These are phyloP conservation scores for Battus philenor DNA, from an alignment of 1,140 invertebrate genomes.

Conservation along the genomic window DNA sequence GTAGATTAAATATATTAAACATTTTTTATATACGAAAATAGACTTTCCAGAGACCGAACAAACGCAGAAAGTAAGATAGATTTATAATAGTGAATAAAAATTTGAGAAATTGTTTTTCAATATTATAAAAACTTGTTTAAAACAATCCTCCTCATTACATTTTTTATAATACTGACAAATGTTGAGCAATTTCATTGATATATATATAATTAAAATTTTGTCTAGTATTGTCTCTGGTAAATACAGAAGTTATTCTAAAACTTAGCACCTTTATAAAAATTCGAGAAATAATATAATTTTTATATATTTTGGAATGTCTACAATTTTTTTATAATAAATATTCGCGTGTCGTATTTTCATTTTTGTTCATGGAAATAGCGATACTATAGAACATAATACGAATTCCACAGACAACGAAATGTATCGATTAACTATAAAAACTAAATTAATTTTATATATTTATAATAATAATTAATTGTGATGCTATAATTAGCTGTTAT, in stretches of 20 bases:
- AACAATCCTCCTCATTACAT: not conserved
- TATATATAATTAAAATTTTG: not conserved
- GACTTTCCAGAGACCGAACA: conserved; percentile 3
- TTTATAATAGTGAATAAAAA: no score
- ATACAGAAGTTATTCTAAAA: conserved; percentile 13
- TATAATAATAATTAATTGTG: conserved; percentile 21
- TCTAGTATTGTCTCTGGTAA: conserved; percentile 2
- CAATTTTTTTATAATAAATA: conserved; percentile 1
- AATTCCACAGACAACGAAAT: conserved; percentile 54
- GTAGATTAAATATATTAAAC: conserved; percentile 27
- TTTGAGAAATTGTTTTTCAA: no score
- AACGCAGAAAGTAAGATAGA: no score
- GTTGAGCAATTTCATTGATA: no score
- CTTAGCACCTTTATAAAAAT: conserved; percentile 51
- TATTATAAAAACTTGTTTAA: not conserved
- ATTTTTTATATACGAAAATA: not conserved
- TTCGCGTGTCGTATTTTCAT: conserved; percentile 21
- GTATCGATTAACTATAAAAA: conserved; percentile 27
- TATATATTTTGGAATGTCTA: conserved; percentile 6
- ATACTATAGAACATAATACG: conserved; percentile 64
- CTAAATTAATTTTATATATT: conserved; percentile 24
- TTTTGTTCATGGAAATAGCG: conserved; percentile 51
- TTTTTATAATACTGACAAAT: no score
- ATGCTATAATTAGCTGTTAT: conserved; percentile 22
- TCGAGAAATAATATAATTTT: conserved; percentile 20